Percentiles rank a stretch among this genome's conserved stretches.
phyloP scores from a whole-genome alignment of 2,113 vertebrate species.

The Oryzias melastigma region DNA sequence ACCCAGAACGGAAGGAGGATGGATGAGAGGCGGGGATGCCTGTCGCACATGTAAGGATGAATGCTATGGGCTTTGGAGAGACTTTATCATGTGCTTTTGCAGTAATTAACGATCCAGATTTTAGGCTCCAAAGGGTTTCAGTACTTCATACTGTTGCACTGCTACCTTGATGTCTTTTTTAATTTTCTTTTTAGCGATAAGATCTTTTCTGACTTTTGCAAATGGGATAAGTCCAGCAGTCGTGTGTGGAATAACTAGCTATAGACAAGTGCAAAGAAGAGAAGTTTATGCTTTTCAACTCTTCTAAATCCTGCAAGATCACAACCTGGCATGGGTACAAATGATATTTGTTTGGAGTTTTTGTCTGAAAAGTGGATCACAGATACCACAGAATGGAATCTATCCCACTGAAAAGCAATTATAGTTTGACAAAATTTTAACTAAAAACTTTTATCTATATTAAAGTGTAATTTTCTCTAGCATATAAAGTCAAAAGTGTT shows the following conservation, averaged over 20 bases:
- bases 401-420: constrained; percentile 9
- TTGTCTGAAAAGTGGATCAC: constrained; percentile 2
- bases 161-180: constrained; percentile 25
- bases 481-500: background rate
- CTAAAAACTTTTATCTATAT: background rate
- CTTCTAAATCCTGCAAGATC: constrained; percentile 3
- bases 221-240: background rate
- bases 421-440: background rate
- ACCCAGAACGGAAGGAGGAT: constrained; percentile 32
- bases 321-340: background rate
- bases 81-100: constrained; percentile 34
- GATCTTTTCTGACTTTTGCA: constrained; percentile 4
- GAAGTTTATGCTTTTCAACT: constrained; percentile 40
- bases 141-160: constrained; percentile 14
- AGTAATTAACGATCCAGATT: constrained; percentile 34
- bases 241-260: background rate
- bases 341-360: background rate
- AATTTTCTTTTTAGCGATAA: background rate
- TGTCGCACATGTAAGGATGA: constrained; percentile 56
- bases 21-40: constrained; percentile 33
- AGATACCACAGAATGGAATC: too few relatives aligned
- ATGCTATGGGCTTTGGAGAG: constrained; percentile 36
- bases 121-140: constrained; percentile 36
- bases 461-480: background rate
- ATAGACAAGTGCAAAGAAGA: constrained; percentile 2